These are phyloP conservation scores for Branchipolynoe longqiensis DNA, from an alignment of 2,888 invertebrate genomes.

Conservation along the genomic window DNA sequence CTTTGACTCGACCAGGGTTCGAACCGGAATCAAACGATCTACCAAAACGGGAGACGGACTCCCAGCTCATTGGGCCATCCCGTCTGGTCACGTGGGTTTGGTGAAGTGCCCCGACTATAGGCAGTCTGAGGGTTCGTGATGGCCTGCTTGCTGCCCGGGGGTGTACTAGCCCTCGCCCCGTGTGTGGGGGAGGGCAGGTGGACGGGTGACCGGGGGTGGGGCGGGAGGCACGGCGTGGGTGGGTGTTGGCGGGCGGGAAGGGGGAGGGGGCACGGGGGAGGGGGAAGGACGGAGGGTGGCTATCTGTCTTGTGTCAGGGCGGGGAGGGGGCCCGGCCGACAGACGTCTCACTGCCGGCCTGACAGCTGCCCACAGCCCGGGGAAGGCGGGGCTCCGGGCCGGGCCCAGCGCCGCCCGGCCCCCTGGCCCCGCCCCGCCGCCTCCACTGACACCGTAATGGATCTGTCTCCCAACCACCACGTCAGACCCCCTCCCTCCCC, in stretches of 20 bases:
- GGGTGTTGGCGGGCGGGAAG: neutral
- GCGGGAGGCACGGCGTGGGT: neutral
- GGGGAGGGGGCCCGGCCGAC: neutral
- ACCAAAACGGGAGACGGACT: too few species aligned
- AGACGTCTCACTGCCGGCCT: constrained; percentile 3
- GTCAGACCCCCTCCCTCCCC: neutral
- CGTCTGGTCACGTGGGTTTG: too few species aligned
- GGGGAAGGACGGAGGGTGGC: neutral
- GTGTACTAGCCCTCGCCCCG: too few species aligned
- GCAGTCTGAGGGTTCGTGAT: too few species aligned
- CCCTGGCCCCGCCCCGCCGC: constrained; percentile 29
- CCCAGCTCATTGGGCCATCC: too few species aligned
- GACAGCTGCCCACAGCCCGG: constrained; percentile 5
- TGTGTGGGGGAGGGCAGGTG: too few species aligned
- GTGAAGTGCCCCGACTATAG: too few species aligned
- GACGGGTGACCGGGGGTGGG: too few species aligned
- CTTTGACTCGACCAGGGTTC: too few species aligned
- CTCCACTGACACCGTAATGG: constrained; percentile 45
- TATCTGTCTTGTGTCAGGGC: constrained; percentile 27
- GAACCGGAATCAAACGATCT: too few species aligned
- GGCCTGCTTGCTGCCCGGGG: too few species aligned
- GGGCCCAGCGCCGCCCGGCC: neutral
- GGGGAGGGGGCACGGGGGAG: neutral
- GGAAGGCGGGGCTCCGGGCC: constrained; percentile 19
- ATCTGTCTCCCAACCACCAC: constrained; percentile 13